A percentile compares a stretch with the other conserved stretches of the same genome.
phyloP scores from a whole-genome alignment of 37 sponge, comb jelly and placozoan genomes.

The Beroe forskalii region DNA sequence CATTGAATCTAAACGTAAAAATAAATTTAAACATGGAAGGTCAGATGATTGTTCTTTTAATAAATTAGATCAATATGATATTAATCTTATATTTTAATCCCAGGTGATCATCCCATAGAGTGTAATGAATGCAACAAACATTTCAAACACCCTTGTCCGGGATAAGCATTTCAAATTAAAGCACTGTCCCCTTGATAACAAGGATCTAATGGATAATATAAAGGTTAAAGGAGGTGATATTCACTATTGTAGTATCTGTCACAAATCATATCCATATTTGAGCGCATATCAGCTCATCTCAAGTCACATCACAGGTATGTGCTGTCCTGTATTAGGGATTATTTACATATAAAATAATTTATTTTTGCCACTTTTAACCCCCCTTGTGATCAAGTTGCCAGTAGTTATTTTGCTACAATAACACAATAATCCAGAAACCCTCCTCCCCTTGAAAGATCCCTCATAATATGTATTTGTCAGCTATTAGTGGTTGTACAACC shows the following conservation, averaged over 20 bases:
- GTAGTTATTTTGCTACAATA: too few relatives aligned
- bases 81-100: background rate
- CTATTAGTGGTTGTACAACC: background rate
- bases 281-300: background rate
- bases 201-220: too few relatives aligned
- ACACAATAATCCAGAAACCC: too few relatives aligned
- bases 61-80: too few relatives aligned
- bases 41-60: background rate
- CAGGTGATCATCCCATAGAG: background rate
- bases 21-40: background rate
- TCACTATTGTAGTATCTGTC: background rate
- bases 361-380: too few relatives aligned
- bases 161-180: conserved; percentile 2
- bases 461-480: background rate
- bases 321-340: too few relatives aligned
- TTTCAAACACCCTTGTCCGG: background rate
- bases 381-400: too few relatives aligned
- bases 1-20: background rate
- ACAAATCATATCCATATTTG: background rate
- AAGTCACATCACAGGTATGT: conserved; percentile 31
- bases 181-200: background rate
- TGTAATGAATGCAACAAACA: background rate
- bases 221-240: background rate
- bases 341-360: too few relatives aligned
- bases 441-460: too few relatives aligned